Percentiles rank a stretch among this genome's conserved stretches.
Evolutionary conservation across 2,113 vertebrate genomes (phyloP).

Genomic region (Myocastor coypus): DNA sequence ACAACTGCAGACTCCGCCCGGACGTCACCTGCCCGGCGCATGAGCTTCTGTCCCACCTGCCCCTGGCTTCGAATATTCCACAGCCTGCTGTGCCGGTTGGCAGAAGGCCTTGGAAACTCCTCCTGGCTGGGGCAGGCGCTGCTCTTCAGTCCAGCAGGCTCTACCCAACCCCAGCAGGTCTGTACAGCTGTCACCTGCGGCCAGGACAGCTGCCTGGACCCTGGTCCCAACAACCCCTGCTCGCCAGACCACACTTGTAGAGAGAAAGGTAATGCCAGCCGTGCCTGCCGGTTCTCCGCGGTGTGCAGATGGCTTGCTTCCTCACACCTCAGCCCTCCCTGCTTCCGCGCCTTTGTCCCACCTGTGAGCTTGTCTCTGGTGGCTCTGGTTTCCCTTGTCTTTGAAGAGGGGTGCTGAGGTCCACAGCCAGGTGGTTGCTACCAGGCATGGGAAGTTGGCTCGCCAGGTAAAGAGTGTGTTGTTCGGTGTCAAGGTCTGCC

Average conservation of each 20-base stretch:
- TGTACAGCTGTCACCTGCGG: background rate
- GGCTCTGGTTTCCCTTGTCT: background rate
- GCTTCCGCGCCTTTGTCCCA: background rate
- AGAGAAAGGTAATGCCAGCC: constrained; percentile 28
- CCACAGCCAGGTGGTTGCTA: background rate
- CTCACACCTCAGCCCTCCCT: background rate
- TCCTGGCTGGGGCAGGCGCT: background rate
- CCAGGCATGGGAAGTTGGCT: background rate
- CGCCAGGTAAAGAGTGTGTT: background rate
- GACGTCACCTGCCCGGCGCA: background rate
- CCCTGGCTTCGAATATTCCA: background rate
- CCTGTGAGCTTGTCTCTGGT: background rate
- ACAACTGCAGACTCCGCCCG: background rate
- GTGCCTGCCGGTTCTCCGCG: background rate
- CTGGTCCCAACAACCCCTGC: background rate
- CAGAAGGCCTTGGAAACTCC: background rate
- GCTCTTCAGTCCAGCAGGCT: constrained; percentile 3
- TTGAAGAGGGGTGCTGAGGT: background rate
- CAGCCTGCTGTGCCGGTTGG: background rate
- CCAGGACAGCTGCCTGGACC: background rate
- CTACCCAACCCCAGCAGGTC: background rate
- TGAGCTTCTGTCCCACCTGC: background rate
- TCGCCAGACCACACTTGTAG: background rate
- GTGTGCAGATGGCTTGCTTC: background rate
- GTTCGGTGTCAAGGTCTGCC: background rate